Conservation (phyloP, 2,113 vertebrate species). For the Microcebus ravelobensis region DNA sequence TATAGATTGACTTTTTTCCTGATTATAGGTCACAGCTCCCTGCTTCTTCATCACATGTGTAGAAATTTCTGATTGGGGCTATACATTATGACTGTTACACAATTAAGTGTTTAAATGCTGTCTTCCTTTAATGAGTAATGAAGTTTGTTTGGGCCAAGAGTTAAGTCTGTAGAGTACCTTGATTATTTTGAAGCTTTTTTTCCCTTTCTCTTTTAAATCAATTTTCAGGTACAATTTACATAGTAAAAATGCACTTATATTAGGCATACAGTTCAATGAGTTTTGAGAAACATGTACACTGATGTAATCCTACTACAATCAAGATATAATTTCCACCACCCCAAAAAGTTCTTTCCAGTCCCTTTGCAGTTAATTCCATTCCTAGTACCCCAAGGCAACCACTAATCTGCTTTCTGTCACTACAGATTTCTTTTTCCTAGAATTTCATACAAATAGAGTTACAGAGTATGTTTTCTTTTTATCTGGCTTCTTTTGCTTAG, state of each 20-base stretch:
- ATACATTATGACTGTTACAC: neutral
- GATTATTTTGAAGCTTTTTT: neutral
- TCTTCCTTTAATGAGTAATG: conserved; percentile 22
- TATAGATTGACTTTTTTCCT: neutral
- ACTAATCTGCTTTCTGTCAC: neutral
- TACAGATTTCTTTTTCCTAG: neutral
- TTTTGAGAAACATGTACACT: neutral
- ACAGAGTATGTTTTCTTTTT: neutral
- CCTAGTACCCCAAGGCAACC: neutral
- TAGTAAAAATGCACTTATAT: neutral
- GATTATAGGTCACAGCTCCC: neutral
- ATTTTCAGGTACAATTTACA: conserved; percentile 1
- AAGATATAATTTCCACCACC: neutral
- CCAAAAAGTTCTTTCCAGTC: neutral
- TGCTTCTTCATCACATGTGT: neutral
- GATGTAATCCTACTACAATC: neutral
- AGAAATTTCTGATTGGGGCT: neutral
- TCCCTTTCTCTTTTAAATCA: neutral
- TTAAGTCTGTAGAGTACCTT: neutral
- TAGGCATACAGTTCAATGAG: neutral
- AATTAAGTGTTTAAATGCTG: neutral
- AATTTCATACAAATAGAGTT: neutral
- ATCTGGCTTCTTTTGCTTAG: neutral
- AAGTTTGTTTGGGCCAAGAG: neutral
- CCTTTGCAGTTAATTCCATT: neutral